Evolutionary conservation across 2,888 invertebrate genomes (phyloP), one percentile per base, ranked within the genome.

Genomic region (Chrysomela aeneicollis): DNA sequence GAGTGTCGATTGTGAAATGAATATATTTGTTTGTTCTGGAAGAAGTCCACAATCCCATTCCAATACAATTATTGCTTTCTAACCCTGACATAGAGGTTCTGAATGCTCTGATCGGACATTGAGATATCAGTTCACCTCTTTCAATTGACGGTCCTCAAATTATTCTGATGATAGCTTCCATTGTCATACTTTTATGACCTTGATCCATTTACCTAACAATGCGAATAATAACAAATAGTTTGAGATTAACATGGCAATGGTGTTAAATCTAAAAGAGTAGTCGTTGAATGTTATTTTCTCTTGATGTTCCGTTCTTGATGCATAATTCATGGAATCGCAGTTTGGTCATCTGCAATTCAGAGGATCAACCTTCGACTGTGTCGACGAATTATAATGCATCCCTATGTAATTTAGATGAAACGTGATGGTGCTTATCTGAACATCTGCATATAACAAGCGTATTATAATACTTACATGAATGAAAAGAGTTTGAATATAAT

Each of bases 241-340:
- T 51, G 50, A 51, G 50, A 57, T 46, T 57, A 46, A 26, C 57
- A 57, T 57, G 57, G 46, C 57, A 57, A 57, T 57, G 57, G 42
- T 57, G 46, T 15, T 1, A 2, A 19, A 6, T 17, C 22, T 26
- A 12, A 10, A 46, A 46, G n/a, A 57, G 46, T 46, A 18, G 18
- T 26, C 15, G 37, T 2, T 26, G 30, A 26, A 18, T 47, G 19
- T 17, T 1, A 30, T n/a, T 26, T 26, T 37, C 15, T 12, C 19
- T 18, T 26, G 18, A 26, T 57, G 26, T n/a, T 9, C 42, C 17
- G 46, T 46, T 35, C 26, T 21, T 37, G 15, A 22, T 42, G 19
- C 46, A 57, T 57, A 46, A 57, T 57, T 46, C 46, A 57, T 46
- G 9, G 17, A 30, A 46, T 26, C 17, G 12, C 42, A 42, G 35